Base-by-base conservation (phyloP, 1,140 invertebrate genomes). In the Chrysomallon squamiferum region DNA sequence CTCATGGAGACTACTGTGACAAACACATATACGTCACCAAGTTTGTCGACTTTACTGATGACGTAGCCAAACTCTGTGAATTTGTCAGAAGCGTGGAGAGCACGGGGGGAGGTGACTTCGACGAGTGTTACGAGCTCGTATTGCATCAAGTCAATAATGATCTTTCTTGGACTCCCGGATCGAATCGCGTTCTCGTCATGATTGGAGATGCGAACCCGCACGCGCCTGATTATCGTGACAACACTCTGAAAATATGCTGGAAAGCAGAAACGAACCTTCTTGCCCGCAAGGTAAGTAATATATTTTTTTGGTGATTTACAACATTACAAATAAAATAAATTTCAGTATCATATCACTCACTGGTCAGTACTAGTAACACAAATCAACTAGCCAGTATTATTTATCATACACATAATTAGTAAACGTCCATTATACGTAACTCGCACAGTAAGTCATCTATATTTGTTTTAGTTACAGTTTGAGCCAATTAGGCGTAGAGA, bases 161-260 rank as follows among this genome's bases (percentile, higher is more conserved):
- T 18, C 65, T 81, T 45, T 76, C 79, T 29, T 81, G 79, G 79
- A 78, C 75, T 11, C 73, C 77, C 2, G 80, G 77, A 13, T 73
- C 72, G 27, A 70, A 78, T 59, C 66, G 80, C 2, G 62, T 74
- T 0, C 65, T 82, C 25, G 73, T 82, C 38, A 71, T 81, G 62
- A 81, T 82, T n/a, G 77, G 80, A 0, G 80, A 82, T 56, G 68
- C 77, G 22, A 47, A 33, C 11, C 80, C 80, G 2, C 80, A 82
- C 61, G 66, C 67, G 33, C 62, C 69, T 25, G 68, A 65, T 11
- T 77, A 75, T 41, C 59, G 9, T 6, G 43, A 58, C 6, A 72
- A 70, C 20, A 68, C 57, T 7, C 64, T 62, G 4, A 59, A 73
- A 22, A 72, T 82, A 25, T 68, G 79, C 62, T 82, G 80, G 80